Evolutionary conservation across 2,888 invertebrate species (phyloP).

Genomic region (Agonopterix alstromeriana): DNA sequence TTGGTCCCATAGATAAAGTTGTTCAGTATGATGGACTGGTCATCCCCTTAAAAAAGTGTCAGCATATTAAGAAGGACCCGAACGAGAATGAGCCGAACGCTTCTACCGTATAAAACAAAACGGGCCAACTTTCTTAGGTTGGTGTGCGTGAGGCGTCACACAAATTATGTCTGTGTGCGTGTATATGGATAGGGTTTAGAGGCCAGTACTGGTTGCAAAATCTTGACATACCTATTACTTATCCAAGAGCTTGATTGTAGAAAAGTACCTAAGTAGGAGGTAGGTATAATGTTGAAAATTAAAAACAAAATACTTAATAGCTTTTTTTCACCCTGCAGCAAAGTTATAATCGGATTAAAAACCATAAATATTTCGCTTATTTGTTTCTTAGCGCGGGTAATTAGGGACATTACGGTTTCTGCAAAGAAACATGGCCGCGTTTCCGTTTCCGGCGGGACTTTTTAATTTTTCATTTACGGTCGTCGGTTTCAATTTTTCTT

Average conservation of each 20-base stretch:
- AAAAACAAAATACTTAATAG: background rate
- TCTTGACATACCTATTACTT: background rate
- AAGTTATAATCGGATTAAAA: constrained; percentile 25
- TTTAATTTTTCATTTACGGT: constrained; percentile 68
- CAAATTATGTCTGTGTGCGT: no score
- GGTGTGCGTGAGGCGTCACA: no score
- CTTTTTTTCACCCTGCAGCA: background rate
- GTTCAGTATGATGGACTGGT: no score
- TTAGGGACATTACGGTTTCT: constrained; percentile 48
- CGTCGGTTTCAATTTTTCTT: constrained; percentile 55
- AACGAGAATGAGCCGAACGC: no score
- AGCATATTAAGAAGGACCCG: no score
- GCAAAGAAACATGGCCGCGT: constrained; percentile 50
- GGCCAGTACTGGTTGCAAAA: no score
- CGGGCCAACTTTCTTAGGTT: no score
- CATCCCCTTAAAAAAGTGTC: no score
- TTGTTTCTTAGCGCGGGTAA: constrained; percentile 48
- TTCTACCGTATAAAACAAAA: no score
- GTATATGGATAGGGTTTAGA: no score
- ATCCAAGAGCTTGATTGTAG: background rate
- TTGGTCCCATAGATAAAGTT: no score
- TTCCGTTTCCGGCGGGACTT: constrained; percentile 57
- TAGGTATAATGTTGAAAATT: background rate
- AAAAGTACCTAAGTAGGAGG: no score
- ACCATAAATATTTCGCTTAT: constrained; percentile 29